Evolutionary conservation across 2,797 vertebrate species (phyloP), one percentile per base, ranked within the genome.

Genomic region (Ispidina picta): DNA sequence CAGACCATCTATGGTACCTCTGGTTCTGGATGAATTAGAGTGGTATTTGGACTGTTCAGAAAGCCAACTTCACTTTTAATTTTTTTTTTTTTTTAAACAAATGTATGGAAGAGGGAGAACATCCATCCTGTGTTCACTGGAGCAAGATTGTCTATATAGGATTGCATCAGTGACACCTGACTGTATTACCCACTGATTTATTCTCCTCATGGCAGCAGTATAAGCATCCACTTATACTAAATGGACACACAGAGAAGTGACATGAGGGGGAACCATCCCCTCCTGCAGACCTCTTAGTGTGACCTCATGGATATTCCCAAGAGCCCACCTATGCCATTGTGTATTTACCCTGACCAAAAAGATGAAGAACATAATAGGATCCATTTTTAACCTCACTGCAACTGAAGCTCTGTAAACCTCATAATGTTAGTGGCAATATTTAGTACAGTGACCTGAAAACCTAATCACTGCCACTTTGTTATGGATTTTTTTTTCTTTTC

Each of bases 391-490:
- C 43, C 21, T 63, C 43, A 71, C 19, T 69, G 55, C 48, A 85
- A 83, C 41, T 31, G 51, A 84, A 88, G 13, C 21, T 44, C 12
- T 22, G 23, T 51, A 65, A 86, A 84, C 62, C n/a, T 58, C 60
- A 35, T 64, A 58, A 9, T 59, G 28, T 78, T 68, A 48, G 9
- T 19, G 15, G 6, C 28, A 68, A 15, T 80, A 68, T 87, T 85
- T 80, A 87, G 43, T 68, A 80, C 51, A 41, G 16, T 69, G 51
- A 77, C 31, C 35, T 72, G n/a, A 83, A 94, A 87, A 72, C 20
- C 10, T 55, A 85, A 63, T 59, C 15, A 15, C 41, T 4, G 11
- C 58, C 2, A 5, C 60, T 74, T 85, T 72, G 23, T 78, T 58
- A 18, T 8, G 11, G 6, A 6, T 9, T 22, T 35, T 48, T 68